A percentile compares a stretch with the other conserved stretches of the same genome.
Conservation (phyloP, 2,888 invertebrate species). For the Campoplex capitator region DNA sequence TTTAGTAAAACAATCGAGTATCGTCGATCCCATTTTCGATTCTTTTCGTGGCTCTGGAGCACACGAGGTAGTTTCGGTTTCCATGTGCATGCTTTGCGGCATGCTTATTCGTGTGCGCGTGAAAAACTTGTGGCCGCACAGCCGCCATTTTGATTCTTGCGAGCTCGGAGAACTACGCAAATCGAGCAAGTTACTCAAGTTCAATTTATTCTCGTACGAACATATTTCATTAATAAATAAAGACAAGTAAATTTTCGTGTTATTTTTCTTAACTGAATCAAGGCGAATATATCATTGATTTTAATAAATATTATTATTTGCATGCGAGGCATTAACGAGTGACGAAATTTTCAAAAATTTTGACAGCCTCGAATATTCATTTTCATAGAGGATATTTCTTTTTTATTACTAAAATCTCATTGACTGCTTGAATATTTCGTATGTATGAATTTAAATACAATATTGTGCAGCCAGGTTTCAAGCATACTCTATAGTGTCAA, state of each 20-base stretch:
- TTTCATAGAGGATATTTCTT: not conserved
- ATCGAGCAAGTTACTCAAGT: constrained; percentile 4
- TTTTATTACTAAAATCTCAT: not conserved
- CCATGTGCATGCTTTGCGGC: constrained; percentile 67
- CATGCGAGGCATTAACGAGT: not conserved
- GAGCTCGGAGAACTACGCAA: constrained; percentile 1
- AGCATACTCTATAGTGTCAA: not conserved
- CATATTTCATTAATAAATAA: not conserved
- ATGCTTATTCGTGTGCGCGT: constrained; percentile 35
- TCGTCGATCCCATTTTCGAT: constrained; percentile 79
- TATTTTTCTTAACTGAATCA: not conserved
- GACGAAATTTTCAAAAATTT: not conserved
- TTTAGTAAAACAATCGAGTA: constrained; percentile 85
- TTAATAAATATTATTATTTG: not conserved
- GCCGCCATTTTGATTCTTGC: constrained; percentile 35
- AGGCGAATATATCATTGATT: not conserved
- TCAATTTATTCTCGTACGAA: constrained; percentile 5
- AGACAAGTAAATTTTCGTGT: not conserved
- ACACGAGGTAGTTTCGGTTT: constrained; percentile 67
- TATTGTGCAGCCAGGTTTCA: not conserved
- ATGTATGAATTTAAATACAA: not conserved
- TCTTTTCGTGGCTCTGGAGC: constrained; percentile 72
- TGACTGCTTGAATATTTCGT: not conserved
- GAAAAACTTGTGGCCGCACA: constrained; percentile 30
- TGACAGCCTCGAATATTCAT: not conserved